phyloP scores from a whole-genome alignment of 2,888 invertebrate species.

The Mythimna pallens region DNA sequence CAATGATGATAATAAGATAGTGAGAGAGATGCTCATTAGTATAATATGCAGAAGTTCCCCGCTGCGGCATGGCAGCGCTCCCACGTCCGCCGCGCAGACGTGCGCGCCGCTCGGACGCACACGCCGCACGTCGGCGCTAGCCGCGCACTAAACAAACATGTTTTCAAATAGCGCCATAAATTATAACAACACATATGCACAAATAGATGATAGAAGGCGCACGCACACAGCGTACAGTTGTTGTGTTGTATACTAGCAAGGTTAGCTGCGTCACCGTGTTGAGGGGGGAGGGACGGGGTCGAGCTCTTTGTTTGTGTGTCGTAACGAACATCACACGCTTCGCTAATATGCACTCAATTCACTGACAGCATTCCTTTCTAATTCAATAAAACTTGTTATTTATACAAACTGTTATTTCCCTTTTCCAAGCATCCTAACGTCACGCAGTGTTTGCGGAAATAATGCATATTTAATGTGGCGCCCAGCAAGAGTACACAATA shows the following conservation, averaged over 20 bases:
- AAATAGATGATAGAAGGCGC: conserved; percentile 12
- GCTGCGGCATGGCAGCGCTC: background rate
- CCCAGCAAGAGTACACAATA: background rate
- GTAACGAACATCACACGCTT: conserved; percentile 15
- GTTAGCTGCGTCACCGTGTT: conserved; percentile 35
- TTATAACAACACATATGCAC: conserved; percentile 39
- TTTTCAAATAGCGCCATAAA: conserved; percentile 44
- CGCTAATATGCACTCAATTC: conserved; percentile 30
- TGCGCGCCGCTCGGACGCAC: background rate
- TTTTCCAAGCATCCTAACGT: conserved; percentile 6
- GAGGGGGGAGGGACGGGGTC: background rate
- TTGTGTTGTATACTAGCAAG: conserved; percentile 21
- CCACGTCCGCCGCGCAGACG: background rate
- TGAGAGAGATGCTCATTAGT: conserved; percentile 9
- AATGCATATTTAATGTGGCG: conserved; percentile 19
- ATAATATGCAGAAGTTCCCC: background rate
- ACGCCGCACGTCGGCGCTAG: background rate
- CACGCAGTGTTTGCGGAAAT: conserved; percentile 14
- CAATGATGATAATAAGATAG: conserved; percentile 14
- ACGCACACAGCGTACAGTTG: conserved; percentile 18
- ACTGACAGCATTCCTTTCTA: conserved; percentile 44
- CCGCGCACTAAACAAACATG: conserved; percentile 57
- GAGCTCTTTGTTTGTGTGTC: conserved; percentile 43
- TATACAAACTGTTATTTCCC: conserved; percentile 35
- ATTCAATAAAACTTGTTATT: conserved; percentile 45